Conservation (phyloP, 1,140 invertebrate species). For the Coelopa frigida region DNA sequence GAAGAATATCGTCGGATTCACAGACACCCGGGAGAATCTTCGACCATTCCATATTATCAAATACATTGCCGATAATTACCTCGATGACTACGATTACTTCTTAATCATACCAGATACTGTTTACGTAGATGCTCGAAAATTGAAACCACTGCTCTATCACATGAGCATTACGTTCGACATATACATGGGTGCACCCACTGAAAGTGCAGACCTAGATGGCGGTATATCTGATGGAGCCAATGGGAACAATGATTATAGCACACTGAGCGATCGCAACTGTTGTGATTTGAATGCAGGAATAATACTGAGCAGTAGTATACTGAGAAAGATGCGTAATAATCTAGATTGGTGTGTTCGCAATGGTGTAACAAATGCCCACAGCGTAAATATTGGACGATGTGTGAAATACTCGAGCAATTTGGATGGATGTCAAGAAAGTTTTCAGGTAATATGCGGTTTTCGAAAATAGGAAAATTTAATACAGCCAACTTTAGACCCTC, state of each 20-base stretch:
- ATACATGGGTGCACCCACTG: conserved; percentile 57
- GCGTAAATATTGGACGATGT: conserved; percentile 77
- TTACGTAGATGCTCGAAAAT: conserved; percentile 66
- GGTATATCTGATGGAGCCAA: background rate
- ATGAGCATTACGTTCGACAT: conserved; percentile 77
- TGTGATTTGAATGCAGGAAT: conserved; percentile 61
- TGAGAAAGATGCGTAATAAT: conserved; percentile 62
- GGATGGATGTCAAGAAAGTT: conserved; percentile 49
- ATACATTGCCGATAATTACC: conserved; percentile 81
- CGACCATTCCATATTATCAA: conserved; percentile 79
- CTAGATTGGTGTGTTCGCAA: conserved; percentile 82
- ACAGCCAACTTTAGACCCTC: too few relatives aligned
- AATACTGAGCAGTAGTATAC: conserved; percentile 66
- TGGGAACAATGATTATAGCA: conserved; percentile 9
- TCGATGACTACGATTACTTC: conserved; percentile 85
- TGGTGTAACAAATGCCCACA: conserved; percentile 66
- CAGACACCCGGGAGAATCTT: conserved; percentile 63
- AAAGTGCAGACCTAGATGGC: conserved; percentile 9
- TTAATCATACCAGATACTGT: conserved; percentile 75
- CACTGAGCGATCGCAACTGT: conserved; percentile 34
- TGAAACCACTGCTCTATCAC: conserved; percentile 61
- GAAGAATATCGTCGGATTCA: conserved; percentile 74
- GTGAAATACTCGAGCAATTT: conserved; percentile 61
- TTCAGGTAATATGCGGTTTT: too few relatives aligned
- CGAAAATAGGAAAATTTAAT: too few relatives aligned